These are phyloP conservation scores for Nycticorax nycticorax DNA, from an alignment of 2,113 vertebrate genomes.

Conservation along the genomic window DNA sequence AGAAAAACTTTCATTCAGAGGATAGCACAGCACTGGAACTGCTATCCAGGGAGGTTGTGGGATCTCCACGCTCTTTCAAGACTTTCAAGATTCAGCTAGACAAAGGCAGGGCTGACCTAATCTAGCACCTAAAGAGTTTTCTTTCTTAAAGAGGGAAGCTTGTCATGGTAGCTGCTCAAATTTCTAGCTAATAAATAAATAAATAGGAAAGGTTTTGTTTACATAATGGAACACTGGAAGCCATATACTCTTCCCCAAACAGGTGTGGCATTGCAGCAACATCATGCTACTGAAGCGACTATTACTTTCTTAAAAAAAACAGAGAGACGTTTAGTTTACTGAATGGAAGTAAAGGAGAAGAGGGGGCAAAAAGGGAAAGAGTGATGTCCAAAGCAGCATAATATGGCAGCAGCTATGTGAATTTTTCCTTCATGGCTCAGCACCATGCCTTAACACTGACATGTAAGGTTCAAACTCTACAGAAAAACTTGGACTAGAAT, in stretches of 20 bases:
- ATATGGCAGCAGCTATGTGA: background rate
- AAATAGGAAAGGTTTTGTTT: background rate
- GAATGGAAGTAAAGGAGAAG: background rate
- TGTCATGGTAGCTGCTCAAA: background rate
- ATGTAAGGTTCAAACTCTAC: background rate
- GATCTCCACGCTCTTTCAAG: background rate
- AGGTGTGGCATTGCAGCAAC: background rate
- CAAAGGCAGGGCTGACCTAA: background rate
- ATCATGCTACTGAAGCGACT: background rate
- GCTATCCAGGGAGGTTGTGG: background rate
- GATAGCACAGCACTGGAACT: background rate
- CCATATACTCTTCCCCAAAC: background rate
- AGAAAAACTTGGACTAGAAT: background rate
- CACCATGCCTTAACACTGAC: background rate
- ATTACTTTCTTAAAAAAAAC: background rate
- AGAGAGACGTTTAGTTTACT: background rate
- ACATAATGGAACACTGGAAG: background rate
- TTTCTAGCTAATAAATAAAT: background rate
- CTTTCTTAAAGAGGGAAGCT: background rate
- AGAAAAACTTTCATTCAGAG: background rate
- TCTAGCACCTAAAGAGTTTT: background rate
- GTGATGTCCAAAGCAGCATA: background rate
- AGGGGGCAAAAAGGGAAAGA: background rate
- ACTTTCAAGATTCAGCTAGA: background rate
- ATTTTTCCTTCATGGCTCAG: background rate